Evolutionary conservation across 2,888 invertebrate genomes (phyloP).

Genomic region (Drosophila mimica): DNA sequence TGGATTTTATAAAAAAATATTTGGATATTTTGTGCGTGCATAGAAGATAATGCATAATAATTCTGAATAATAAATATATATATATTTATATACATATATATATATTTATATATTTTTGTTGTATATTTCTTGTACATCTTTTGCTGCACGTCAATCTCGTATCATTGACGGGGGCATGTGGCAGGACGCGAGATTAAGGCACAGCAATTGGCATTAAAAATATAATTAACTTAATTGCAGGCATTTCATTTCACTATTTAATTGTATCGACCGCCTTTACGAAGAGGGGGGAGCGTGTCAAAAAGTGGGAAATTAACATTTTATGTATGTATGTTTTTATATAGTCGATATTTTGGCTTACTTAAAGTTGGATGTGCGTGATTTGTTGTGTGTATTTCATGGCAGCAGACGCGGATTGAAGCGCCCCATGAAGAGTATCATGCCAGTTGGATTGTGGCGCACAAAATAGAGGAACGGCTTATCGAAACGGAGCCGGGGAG

Average conservation of each 20-base stretch:
- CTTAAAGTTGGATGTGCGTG: slow-evolving; percentile 29
- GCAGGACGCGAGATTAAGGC: slow-evolving; percentile 82
- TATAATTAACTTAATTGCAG: slow-evolving; percentile 67
- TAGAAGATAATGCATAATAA: slow-evolving; percentile 29
- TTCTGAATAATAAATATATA: slow-evolving; percentile 5
- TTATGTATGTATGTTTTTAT: slow-evolving; percentile 5
- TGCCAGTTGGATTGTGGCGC: slow-evolving; percentile 95
- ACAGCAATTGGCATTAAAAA: slow-evolving; percentile 74
- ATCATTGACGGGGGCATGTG: slow-evolving; percentile 49
- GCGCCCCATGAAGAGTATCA: slow-evolving; percentile 94
- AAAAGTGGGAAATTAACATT: slow-evolving; percentile 44
- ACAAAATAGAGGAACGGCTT: slow-evolving; percentile 95
- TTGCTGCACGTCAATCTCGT: slow-evolving; percentile 83
- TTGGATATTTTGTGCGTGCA: slow-evolving; percentile 38
- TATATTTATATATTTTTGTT: slow-evolving; percentile 10
- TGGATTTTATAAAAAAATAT: slow-evolving; percentile 46
- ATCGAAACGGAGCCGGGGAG: slow-evolving; percentile 92
- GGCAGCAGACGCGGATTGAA: slow-evolving; percentile 94
- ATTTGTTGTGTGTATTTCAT: slow-evolving; percentile 82
- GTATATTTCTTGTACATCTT: slow-evolving; percentile 23
- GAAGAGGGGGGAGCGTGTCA: slow-evolving; percentile 5
- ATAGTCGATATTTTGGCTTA: slow-evolving; percentile 56
- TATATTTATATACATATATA: not conserved
- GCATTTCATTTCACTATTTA: slow-evolving; percentile 69
- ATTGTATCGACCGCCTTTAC: slow-evolving; percentile 31